These are phyloP conservation scores for Myotis davidii DNA, from an alignment of 2,113 vertebrate species.

Conservation along the genomic window DNA sequence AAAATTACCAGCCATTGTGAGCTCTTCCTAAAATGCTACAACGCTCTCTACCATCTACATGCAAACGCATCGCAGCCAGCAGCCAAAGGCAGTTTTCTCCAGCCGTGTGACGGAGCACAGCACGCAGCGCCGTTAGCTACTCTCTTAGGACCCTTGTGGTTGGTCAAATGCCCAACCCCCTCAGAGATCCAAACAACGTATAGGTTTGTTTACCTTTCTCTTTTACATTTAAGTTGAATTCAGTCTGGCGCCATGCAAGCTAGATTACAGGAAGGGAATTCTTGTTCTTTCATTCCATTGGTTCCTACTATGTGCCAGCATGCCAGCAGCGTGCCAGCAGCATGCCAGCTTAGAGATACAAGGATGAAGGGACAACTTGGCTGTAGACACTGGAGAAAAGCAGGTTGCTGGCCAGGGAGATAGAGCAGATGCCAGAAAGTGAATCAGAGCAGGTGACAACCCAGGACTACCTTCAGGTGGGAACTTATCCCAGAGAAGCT, in stretches of 20 bases:
- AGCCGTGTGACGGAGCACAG: fast-evolving
- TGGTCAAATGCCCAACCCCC: not conserved
- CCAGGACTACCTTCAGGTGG: not conserved
- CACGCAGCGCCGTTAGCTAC: too few species aligned
- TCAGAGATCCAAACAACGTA: not conserved
- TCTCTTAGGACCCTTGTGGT: too few species aligned
- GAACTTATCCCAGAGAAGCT: too few species aligned
- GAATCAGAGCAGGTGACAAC: not conserved
- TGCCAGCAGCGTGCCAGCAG: too few species aligned
- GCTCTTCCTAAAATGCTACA: not conserved
- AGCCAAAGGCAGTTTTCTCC: not conserved
- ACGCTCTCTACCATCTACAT: fast-evolving
- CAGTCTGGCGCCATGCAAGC: not conserved
- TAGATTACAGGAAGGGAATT: not conserved
- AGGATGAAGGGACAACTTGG: fast-evolving
- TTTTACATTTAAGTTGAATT: not conserved
- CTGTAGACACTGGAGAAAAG: too few species aligned
- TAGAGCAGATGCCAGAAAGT: not conserved
- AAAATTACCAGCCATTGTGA: not conserved
- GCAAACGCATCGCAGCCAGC: too few species aligned
- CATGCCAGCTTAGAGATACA: not conserved
- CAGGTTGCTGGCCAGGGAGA: not conserved
- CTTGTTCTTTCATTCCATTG: fast-evolving
- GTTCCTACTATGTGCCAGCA: fast-evolving
- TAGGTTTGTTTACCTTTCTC: not conserved